Evolutionary conservation across 53 echinoderm and acorn worm species (phyloP).

Genomic region (Paracentrotus lividus): DNA sequence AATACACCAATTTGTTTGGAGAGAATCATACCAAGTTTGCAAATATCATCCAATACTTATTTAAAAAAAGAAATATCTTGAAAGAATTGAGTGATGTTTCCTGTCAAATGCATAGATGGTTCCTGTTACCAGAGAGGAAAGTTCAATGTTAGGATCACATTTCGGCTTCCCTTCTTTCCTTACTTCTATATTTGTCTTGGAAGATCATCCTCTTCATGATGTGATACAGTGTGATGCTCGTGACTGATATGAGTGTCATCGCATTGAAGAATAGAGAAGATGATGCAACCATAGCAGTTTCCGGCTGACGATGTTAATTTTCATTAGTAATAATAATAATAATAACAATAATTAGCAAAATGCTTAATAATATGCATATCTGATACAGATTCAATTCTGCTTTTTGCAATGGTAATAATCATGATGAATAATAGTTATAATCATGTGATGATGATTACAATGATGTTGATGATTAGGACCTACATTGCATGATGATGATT

Average conservation of each 20-base stretch:
- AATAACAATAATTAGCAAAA: too few relatives aligned
- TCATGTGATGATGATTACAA: too few relatives aligned
- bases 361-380: too few relatives aligned
- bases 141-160: conserved; percentile 21
- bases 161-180: neutral
- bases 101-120: neutral
- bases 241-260: conserved; percentile 27
- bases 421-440: too few relatives aligned
- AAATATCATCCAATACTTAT: neutral
- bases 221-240: neutral
- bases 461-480: too few relatives aligned
- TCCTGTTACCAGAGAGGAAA: neutral
- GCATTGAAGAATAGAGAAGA: neutral
- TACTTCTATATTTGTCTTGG: conserved; percentile 47
- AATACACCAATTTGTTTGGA: too few relatives aligned
- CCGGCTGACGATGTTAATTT: neutral
- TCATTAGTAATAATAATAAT: too few relatives aligned
- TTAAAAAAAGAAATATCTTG: neutral
- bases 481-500: too few relatives aligned
- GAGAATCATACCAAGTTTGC: neutral
- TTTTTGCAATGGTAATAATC: too few relatives aligned
- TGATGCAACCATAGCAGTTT: neutral
- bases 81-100: conserved; percentile 18
- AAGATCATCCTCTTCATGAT: neutral
- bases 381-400: too few relatives aligned